Evolutionary conservation across 2,888 invertebrate genomes (phyloP), one percentile per base, ranked within the genome.

Genomic region (Allophyes oxyacanthae): DNA sequence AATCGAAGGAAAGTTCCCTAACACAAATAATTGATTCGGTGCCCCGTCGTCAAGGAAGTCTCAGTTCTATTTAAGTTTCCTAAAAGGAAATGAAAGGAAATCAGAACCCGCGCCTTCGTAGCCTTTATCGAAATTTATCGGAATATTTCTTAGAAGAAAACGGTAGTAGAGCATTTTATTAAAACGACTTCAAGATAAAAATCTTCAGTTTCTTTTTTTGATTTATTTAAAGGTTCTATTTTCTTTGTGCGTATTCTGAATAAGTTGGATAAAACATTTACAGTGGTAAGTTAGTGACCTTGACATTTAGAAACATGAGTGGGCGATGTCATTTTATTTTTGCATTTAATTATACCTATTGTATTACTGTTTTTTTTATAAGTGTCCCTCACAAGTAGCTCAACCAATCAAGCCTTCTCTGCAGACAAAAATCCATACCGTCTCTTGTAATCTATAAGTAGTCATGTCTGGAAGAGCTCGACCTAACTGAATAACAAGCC

Each of bases 51-150:
- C 89, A 89, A 83, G 90, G 88, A 92, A 91, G 87, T 90, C 92
- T 90, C 89, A 87, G 89, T 89, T 93, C 92, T 93, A 92, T 93
- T 92, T 91, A 92, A 93, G 93, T 93, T 93, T 92, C 92, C 91
- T 91, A 86, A 92, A 88, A 92, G 93, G 93, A 93, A 93, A 93
- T 93, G 92, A 92, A 92, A 92, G 92, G 93, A 93, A 93, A 93
- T 93, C 92, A 91, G 87, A 85, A 78, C 82, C 85, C 84, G 81
- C 85, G 89, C 87, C 87, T 85, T 85, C 79, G 84, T 75, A 87
- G 87, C 87, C 89, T 90, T 91, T 91, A 91, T 90, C 91, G 88
- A 85, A 89, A 90, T 89, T 90, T 90, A 91, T 89, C 90, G 88
- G 86, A 87, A 87, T 91, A 90, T 89, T 87, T 78, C 81, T 82